Evolutionary conservation across 2,888 invertebrate genomes (phyloP).

Genomic region (Agrotis clavis): DNA sequence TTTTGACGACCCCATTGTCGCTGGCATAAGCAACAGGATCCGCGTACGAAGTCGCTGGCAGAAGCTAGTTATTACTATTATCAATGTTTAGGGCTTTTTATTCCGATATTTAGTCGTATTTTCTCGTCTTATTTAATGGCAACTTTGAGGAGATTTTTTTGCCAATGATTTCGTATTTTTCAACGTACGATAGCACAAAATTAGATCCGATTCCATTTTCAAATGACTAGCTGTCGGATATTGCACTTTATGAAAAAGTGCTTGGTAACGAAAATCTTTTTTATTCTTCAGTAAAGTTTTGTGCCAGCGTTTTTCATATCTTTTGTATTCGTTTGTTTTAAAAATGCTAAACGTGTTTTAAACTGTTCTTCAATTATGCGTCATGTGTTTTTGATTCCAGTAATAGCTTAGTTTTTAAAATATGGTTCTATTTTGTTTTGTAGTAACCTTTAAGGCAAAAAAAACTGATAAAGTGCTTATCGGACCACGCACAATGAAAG

Average conservation of each 20-base stretch:
- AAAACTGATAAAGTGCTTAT: too few relatives aligned
- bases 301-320: constrained; percentile 13
- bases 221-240: constrained; percentile 24
- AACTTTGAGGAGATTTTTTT: neutral
- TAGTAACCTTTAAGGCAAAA: neutral
- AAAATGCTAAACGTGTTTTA: neutral
- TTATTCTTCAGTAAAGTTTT: constrained; percentile 1
- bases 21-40: too few relatives aligned
- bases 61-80: too few relatives aligned
- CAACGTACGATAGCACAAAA: constrained; percentile 13
- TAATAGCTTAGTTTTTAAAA: neutral
- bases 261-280: constrained; percentile 24
- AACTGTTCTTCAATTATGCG: neutral
- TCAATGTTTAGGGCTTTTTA: neutral
- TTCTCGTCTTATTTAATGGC: neutral
- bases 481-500: too few relatives aligned
- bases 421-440: neutral
- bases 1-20: too few relatives aligned
- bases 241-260: constrained; percentile 28
- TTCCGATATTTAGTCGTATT: too few relatives aligned
- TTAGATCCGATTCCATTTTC: constrained; percentile 19
- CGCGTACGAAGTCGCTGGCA: too few relatives aligned
- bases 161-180: constrained; percentile 10
- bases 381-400: too few relatives aligned
- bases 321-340: constrained; percentile 13